These are phyloP conservation scores for Pardosa pseudoannulata DNA, from an alignment of 2,888 invertebrate species.

Conservation along the genomic window DNA sequence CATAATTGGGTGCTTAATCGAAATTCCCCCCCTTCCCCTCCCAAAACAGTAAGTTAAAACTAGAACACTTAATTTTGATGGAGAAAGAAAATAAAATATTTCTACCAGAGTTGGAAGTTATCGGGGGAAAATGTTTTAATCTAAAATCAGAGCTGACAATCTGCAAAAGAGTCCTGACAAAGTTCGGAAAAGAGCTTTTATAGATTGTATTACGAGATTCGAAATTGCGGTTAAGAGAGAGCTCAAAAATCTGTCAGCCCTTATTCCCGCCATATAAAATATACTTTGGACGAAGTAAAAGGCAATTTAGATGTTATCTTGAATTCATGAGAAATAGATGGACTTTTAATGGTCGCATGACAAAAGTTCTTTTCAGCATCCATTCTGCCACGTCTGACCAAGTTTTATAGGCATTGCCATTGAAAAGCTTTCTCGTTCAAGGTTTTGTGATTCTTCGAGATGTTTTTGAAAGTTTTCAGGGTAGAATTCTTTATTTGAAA, in stretches of 20 bases:
- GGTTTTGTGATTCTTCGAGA: neutral
- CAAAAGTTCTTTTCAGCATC: constrained; percentile 37
- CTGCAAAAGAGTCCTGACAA: constrained; percentile 15
- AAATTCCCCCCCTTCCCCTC: too few species aligned
- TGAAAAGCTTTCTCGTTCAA: constrained; percentile 14
- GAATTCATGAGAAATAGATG: constrained; percentile 66
- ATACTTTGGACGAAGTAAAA: constrained; percentile 51
- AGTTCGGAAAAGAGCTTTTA: constrained; percentile 46
- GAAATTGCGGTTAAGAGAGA: constrained; percentile 42
- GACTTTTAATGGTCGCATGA: constrained; percentile 64
- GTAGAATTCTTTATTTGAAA: neutral
- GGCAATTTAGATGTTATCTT: constrained; percentile 65
- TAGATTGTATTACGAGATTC: constrained; percentile 34
- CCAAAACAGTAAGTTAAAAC: too few species aligned
- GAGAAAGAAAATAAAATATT: neutral
- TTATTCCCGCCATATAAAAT: constrained; percentile 47
- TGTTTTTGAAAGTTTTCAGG: neutral
- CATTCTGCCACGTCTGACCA: constrained; percentile 20
- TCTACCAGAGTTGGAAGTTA: neutral
- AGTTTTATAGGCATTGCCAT: constrained; percentile 55
- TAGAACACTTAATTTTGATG: neutral
- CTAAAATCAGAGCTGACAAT: constrained; percentile 8
- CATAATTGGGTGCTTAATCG: too few species aligned
- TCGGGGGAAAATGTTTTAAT: neutral
- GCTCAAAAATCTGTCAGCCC: constrained; percentile 45